phyloP scores from a whole-genome alignment of 2,888 invertebrate genomes.

The Colostygia pectinataria region DNA sequence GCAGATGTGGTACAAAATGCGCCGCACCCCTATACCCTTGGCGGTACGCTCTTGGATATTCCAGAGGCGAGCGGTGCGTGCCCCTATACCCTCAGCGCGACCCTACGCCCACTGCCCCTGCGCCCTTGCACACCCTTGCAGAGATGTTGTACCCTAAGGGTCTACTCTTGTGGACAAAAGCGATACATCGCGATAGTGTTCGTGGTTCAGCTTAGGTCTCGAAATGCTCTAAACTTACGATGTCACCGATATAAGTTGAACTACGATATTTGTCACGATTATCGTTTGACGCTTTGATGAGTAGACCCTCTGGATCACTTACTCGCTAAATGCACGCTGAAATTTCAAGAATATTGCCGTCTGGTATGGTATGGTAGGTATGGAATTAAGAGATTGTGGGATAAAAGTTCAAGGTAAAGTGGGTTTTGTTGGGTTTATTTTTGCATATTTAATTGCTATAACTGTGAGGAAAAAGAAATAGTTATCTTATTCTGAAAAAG shows the following conservation, averaged over 20 bases:
- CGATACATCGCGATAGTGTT: too few species aligned
- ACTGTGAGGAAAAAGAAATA: too few species aligned
- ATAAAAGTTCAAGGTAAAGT: conserved; percentile 14
- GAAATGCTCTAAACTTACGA: too few species aligned
- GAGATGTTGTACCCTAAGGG: conserved; percentile 31
- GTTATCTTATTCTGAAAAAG: too few species aligned
- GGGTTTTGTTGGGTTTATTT: not conserved
- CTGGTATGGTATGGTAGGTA: conserved; percentile 31
- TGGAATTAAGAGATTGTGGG: conserved; percentile 14
- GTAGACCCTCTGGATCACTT: conserved; percentile 39
- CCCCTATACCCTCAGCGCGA: conserved; percentile 55
- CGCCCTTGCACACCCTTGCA: conserved; percentile 66
- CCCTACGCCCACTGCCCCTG: conserved; percentile 61
- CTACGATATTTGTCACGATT: too few species aligned
- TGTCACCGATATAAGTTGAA: too few species aligned
- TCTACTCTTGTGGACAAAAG: too few species aligned
- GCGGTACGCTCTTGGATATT: conserved; percentile 29
- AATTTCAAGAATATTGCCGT: conserved; percentile 37
- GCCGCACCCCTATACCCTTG: conserved; percentile 59
- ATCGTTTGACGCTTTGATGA: too few species aligned
- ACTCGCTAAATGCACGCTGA: conserved; percentile 37
- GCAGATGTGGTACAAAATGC: conserved; percentile 31
- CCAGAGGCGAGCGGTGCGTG: conserved; percentile 39
- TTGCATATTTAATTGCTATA: not conserved
- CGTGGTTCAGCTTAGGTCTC: too few species aligned